Evolutionary conservation across 2,888 invertebrate genomes (phyloP), one percentile per base, ranked within the genome.

Genomic region (Elysia crispata): DNA sequence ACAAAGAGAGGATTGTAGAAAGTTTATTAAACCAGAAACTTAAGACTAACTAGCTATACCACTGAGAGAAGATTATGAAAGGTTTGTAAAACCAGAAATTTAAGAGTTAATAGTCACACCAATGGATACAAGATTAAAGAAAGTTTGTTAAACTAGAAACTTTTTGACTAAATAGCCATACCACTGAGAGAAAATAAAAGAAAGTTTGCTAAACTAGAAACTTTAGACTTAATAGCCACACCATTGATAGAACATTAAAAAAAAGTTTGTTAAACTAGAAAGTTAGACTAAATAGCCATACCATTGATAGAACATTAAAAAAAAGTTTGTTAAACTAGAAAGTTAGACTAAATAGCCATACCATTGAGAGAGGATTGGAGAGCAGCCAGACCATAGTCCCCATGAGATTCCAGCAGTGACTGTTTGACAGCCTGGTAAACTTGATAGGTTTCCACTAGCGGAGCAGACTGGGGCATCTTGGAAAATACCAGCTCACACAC

Each of bases 351-450:
- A 25, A n/a, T 31, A 33, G 8, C 50, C 28, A 50, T 73, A 86
- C 86, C 83, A 54, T 54, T 69, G 13, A 85, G 66, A 8, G 84
- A 85, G 50, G 81, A 79, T 77, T 83, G 77, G 5, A 85, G 69
- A 33, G 83, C 81, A 5, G 84, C 86, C 30, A 81, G 62, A 8
- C 85, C 87, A 81, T 85, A 88, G 31, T 87, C 88, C 50, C 88
- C 88, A 85, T 87, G 86, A 23, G 84, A 76, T 30, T 83, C 78
- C 11, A 79, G 69, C 6, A 88, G 31, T 1, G 85, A 83, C 23
- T 84, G 69, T 62, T 75, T 72, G 1, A 88, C 80, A 66, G 81
- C 76, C 41, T 60, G 41, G 76, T 83, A 84, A 11, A 87, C 76
- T 28, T 18, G 30, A 28, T 28, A 70, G n/a, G 28, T 66, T 33